These are phyloP conservation scores for Pseudococcus viburni DNA, from an alignment of 2,888 invertebrate genomes.

Conservation along the genomic window DNA sequence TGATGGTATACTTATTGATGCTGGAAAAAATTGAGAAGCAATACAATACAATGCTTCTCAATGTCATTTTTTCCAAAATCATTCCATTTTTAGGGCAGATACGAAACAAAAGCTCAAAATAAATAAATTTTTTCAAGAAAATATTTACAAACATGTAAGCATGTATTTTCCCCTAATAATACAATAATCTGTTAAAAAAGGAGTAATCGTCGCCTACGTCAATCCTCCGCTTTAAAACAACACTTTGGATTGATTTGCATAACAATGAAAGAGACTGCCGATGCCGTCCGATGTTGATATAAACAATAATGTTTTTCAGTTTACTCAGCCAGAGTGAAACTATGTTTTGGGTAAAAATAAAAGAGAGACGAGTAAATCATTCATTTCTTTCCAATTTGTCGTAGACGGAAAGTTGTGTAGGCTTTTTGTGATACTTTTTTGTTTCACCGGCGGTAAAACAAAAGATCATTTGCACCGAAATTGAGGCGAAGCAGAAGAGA, in stretches of 20 bases:
- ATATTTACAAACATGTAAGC: too few species aligned
- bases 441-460: conserved; percentile 18
- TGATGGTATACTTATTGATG: too few species aligned
- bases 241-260: conserved; percentile 8
- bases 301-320: conserved; percentile 23
- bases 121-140: too few species aligned
- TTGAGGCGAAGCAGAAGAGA: not conserved
- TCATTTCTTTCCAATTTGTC: conserved; percentile 43
- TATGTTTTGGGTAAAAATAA: not conserved
- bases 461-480: conserved; percentile 49
- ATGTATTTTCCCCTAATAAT: too few species aligned
- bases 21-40: too few species aligned
- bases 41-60: too few species aligned
- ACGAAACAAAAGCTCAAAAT: too few species aligned
- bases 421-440: conserved; percentile 19
- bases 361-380: not conserved
- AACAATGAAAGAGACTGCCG: not conserved
- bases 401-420: not conserved
- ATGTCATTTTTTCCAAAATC: too few species aligned
- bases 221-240: not conserved
- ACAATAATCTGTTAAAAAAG: not conserved
- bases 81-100: too few species aligned
- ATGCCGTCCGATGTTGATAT: not conserved
- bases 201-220: not conserved
- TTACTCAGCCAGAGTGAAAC: not conserved